Conservation (phyloP, 2,797 vertebrate species). For the Sebastiscus albofasciatus region DNA sequence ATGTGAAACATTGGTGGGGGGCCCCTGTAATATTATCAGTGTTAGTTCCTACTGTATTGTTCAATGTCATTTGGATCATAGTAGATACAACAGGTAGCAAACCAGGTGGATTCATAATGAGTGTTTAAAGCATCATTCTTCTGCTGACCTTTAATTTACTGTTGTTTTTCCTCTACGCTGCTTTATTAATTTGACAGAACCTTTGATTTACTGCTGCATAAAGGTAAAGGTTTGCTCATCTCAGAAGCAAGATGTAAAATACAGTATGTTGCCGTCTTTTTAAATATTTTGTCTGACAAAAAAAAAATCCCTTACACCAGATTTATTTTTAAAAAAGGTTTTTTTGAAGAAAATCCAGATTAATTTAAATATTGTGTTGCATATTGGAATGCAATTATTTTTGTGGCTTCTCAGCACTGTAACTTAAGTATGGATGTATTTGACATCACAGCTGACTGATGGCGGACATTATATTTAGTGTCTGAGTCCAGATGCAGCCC, state of each 20-base stretch:
- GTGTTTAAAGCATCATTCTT: background rate
- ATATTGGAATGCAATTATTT: background rate
- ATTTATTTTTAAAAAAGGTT: background rate
- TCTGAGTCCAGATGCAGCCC: background rate
- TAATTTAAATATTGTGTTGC: background rate
- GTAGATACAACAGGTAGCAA: background rate
- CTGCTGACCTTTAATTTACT: background rate
- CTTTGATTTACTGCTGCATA: background rate
- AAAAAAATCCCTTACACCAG: background rate
- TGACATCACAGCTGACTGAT: background rate
- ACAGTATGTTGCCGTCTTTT: background rate
- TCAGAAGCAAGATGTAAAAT: background rate
- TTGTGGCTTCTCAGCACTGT: too few relatives aligned
- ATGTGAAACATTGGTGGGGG: background rate
- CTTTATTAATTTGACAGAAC: background rate
- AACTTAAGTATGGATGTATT: background rate
- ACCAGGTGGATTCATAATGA: background rate
- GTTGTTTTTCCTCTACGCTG: background rate
- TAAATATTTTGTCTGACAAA: background rate
- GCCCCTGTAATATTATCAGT: background rate
- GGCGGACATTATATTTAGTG: background rate
- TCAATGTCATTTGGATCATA: background rate
- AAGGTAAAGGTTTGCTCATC: background rate
- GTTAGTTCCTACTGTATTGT: background rate
- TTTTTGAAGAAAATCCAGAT: background rate